Percentiles rank a stretch among this genome's conserved stretches.
Conservation (phyloP, 2,797 vertebrate genomes). For the Sebastes hopkinsi region DNA sequence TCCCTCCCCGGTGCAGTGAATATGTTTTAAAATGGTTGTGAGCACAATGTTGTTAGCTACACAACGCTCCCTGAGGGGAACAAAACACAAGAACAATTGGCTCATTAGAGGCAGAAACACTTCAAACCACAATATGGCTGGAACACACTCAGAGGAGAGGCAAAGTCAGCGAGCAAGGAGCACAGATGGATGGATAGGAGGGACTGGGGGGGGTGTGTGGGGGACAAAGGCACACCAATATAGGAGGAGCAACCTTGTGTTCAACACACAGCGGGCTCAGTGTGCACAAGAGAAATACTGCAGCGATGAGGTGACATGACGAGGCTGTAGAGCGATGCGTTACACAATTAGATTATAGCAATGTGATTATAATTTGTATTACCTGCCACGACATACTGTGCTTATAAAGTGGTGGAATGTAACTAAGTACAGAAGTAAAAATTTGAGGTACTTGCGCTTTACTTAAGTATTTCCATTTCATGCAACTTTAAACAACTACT, state of each 20-base stretch:
- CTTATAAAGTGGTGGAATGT: neutral
- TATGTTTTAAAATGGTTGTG: constrained; percentile 74
- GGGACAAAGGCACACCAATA: constrained; percentile 20
- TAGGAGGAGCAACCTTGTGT: constrained; percentile 30
- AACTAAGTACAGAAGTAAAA: neutral
- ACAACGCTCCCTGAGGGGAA: constrained; percentile 62
- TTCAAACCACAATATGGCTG: constrained; percentile 70
- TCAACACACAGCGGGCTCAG: constrained; percentile 9
- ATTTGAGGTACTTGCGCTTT: neutral
- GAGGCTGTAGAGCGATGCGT: constrained; percentile 14
- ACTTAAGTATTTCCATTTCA: neutral
- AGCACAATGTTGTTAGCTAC: constrained; percentile 75
- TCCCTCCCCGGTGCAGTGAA: constrained; percentile 68
- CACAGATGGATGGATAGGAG: constrained; percentile 64
- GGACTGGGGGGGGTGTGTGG: neutral
- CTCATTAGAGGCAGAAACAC: constrained; percentile 76
- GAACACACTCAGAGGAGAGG: constrained; percentile 65
- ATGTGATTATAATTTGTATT: constrained; percentile 34
- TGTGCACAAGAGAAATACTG: constrained; percentile 25
- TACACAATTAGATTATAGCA: constrained; percentile 39
- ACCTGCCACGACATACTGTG: constrained; percentile 6
- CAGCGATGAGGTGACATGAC: constrained; percentile 16
- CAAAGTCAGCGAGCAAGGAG: constrained; percentile 62
- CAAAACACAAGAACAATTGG: constrained; percentile 76
- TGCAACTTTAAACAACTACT: neutral